Evolutionary conservation across 2,113 vertebrate species (phyloP), one percentile per base, ranked within the genome.

Genomic region (Platysternon megacephalum): DNA sequence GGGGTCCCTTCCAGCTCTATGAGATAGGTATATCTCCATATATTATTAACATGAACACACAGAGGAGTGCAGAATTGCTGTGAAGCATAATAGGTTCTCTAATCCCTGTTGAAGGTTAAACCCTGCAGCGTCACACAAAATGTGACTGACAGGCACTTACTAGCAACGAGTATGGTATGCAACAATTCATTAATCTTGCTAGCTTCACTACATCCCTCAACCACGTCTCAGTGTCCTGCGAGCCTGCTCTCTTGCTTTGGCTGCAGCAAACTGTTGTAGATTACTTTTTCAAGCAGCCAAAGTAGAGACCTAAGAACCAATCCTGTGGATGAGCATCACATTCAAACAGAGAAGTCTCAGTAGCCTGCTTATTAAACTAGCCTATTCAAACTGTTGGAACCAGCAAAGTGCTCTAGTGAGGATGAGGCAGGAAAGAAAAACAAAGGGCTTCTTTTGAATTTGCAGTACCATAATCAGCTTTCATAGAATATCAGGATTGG

Each of bases 121-220:
- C 17, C 11, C 24, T 58, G 55, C 53, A 85, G 49, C 39, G 83
- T 19, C 28, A 86, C 89, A 58, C 52, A 53, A 6, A 58, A 87
- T 0, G 2, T 14, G 13, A 61, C 1, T 0, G 68, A 3, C 48
- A 49, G 0, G 0, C 22, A 5, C 12, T 24, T 61, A 56, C 24
- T 65, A 90, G 44, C 87, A 48, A 0, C 0, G 21, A 16, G 52
- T 49, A n/a, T 1, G 28, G 56, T 2, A 2, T 46, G 35, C 6
- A 58, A 39, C 0, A 4, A n/a, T 6, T 42, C 1, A 2, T 84
- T 84, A 61, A 56, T 56, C 48, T 56, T 53, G 49, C 28, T 11
- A 11, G 12, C 61, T 65, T 58, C 26, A 51, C 28, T 0, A 6
- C 0, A 0, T 11, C 83, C 80, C 53, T 89, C 78, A 58, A 78